These are phyloP conservation scores for Chalcosyrphus nemorum DNA, from an alignment of 2,888 invertebrate species.

Conservation along the genomic window DNA sequence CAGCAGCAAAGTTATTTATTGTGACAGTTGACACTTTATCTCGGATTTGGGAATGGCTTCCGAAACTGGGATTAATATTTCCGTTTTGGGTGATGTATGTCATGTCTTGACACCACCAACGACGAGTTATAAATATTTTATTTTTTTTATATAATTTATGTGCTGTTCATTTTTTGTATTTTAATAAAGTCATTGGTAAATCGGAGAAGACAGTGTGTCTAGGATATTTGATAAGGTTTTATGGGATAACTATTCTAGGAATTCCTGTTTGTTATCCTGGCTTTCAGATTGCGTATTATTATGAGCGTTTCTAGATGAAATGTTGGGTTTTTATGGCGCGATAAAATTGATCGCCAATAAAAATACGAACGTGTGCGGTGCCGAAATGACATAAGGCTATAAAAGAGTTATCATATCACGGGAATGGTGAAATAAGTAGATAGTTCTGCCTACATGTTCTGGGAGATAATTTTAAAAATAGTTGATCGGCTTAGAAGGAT, in stretches of 20 bases:
- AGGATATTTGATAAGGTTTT: neutral
- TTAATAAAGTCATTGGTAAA: too few species aligned
- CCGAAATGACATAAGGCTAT: too few species aligned
- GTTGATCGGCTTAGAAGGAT: too few species aligned
- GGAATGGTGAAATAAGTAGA: too few species aligned
- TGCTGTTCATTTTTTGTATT: neutral
- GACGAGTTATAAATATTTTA: slow-evolving; percentile 33
- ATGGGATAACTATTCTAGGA: neutral
- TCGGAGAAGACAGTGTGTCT: neutral
- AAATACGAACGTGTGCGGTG: too few species aligned
- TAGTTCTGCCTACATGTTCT: too few species aligned
- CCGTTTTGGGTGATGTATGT: slow-evolving; percentile 48
- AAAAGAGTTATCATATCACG: too few species aligned
- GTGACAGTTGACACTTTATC: slow-evolving; percentile 32
- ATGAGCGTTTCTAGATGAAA: neutral
- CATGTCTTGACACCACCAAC: slow-evolving; percentile 1
- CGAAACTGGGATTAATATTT: slow-evolving; percentile 56
- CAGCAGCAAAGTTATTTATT: slow-evolving; percentile 42
- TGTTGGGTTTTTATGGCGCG: neutral
- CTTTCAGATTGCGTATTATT: neutral
- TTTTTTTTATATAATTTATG: neutral
- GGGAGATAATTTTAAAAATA: too few species aligned
- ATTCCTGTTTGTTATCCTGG: neutral
- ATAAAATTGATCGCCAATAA: neutral
- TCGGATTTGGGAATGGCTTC: slow-evolving; percentile 39